A percentile compares a stretch with the other conserved stretches of the same genome.
Conservation (phyloP, 2,888 invertebrate genomes). For the Lasioglossum marginatum region DNA sequence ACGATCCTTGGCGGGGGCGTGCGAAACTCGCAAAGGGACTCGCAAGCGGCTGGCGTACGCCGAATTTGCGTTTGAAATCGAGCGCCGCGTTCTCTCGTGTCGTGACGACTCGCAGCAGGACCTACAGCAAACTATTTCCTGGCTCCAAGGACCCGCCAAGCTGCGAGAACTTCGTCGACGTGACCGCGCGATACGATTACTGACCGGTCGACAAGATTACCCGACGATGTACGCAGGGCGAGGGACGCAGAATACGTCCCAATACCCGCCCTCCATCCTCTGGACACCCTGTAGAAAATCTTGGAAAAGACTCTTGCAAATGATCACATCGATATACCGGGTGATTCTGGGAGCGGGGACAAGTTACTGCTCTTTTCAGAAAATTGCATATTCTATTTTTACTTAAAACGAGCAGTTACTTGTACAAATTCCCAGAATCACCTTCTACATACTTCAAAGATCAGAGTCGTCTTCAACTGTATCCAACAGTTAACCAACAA, state of each 20-base stretch:
- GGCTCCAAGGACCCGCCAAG: background rate
- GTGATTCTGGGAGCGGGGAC: too few relatives aligned
- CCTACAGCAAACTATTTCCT: constrained; percentile 43
- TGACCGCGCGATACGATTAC: constrained; percentile 45
- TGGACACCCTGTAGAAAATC: background rate
- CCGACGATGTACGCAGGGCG: background rate
- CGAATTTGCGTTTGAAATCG: constrained; percentile 81
- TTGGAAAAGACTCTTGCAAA: background rate
- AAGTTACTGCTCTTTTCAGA: too few relatives aligned
- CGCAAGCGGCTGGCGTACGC: constrained; percentile 60
- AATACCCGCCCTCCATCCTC: too few relatives aligned
- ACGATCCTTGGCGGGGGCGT: constrained; percentile 72
- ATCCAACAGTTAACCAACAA: background rate
- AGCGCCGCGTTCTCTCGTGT: constrained; percentile 42
- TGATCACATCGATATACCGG: too few relatives aligned
- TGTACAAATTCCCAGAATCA: too few relatives aligned
- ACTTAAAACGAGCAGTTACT: too few relatives aligned
- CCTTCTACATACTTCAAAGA: too few relatives aligned
- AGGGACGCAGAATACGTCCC: background rate
- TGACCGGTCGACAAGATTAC: constrained; percentile 29
- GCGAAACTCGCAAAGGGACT: constrained; percentile 74
- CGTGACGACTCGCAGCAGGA: constrained; percentile 33
- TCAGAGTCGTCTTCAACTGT: too few relatives aligned
- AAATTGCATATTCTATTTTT: too few relatives aligned
- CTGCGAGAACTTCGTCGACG: constrained; percentile 31